These are phyloP conservation scores for Eupithecia inturbata DNA, from an alignment of 2,888 invertebrate species.

Conservation along the genomic window DNA sequence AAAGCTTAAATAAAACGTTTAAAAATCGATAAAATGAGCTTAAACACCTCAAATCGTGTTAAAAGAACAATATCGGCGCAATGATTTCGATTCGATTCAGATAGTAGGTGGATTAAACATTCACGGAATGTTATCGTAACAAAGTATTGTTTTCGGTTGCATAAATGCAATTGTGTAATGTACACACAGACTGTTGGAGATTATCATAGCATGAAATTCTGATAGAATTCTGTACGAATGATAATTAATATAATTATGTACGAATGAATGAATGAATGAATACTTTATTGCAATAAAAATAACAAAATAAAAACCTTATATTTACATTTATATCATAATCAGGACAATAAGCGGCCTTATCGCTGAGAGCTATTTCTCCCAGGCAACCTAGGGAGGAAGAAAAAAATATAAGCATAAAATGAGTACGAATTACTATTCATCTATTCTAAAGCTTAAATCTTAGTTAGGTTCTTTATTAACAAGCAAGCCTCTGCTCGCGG, in stretches of 20 bases:
- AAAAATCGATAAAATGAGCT: not conserved
- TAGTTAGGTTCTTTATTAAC: too few species aligned
- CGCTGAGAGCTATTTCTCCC: too few species aligned
- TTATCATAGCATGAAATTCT: not conserved
- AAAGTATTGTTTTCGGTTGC: constrained; percentile 26
- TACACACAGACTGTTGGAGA: not conserved
- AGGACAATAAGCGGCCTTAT: too few species aligned
- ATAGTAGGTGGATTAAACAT: constrained; percentile 6
- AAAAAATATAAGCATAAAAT: too few species aligned
- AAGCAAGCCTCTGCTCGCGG: too few species aligned
- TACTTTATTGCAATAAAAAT: too few species aligned
- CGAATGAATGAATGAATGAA: too few species aligned
- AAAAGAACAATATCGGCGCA: not conserved
- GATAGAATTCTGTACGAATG: not conserved
- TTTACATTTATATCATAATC: too few species aligned
- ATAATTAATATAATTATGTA: too few species aligned
- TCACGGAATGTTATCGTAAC: constrained; percentile 24
- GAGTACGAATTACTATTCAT: not conserved
- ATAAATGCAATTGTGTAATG: constrained; percentile 31
- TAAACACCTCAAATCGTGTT: not conserved
- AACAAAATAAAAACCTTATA: too few species aligned
- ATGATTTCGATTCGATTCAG: constrained; percentile 12
- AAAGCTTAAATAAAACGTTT: not conserved
- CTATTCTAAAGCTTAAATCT: not conserved
- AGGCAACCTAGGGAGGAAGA: too few species aligned